Base-by-base conservation (phyloP, 2,113 vertebrate species). In the Sigmodon hispidus region DNA sequence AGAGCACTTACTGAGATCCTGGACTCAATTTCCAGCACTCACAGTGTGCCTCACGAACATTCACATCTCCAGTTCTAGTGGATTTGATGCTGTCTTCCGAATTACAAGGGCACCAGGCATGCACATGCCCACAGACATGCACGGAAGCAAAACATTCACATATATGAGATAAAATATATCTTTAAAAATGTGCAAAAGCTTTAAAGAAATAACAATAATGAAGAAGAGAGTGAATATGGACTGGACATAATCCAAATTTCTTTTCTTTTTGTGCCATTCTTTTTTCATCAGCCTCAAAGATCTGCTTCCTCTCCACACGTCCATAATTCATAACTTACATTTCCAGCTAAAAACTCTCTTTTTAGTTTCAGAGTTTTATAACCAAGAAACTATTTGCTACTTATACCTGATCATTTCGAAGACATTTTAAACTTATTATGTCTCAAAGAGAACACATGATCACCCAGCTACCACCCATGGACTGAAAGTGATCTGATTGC, bases 271-370 rank as follows among this genome's bases (percentile, higher is more conserved):
- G 48, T 50, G 57, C 70, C 17, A 67, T 91, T 92, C 36, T 73
- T 92, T 95, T 36, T 85, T 63, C 48, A 69, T 76, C 67, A 77
- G 59, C 83, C 48, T 15, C 36, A 83, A 63, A 94, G 72, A 93
- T 89, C 59, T 80, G 50, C 22, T 94, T 94, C 69, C 17, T 89
- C 6, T 55, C 43, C 50, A 40, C 52, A 21, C 40, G 89, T 77
- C 43, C 55, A 89, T 67, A 89, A 80, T 92, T 90, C 48, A 73
- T 55, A 87, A 76, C 87, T 94, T 94, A 90, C 75, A 89, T 86
- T n/a, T 65, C 31, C 55, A 90, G 22, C 29, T 81, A 55, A 92
- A 45, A 96, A 94, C 22, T 90, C 50, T 84, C 12, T 26, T 80
- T 59, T 93, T 63, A 79, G 40, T 70, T 94, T 89, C 5, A 90